Base-by-base conservation (phyloP, 2,888 invertebrate genomes). In the Amphiduros pacificus region DNA sequence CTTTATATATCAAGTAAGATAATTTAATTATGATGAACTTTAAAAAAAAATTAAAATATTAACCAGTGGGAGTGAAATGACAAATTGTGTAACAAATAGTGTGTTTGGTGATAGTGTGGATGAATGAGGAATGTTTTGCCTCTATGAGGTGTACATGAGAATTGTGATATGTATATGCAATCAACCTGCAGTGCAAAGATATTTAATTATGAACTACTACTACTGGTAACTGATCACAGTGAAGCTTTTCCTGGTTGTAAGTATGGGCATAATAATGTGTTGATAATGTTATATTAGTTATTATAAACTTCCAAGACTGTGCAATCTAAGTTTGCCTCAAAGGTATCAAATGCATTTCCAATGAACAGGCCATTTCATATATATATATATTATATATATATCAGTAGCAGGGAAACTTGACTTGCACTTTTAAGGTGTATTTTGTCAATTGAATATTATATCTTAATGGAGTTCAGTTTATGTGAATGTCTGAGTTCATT, bases 81-180 rank as follows among this genome's bases (percentile, higher is more conserved):
- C n/a, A n/a, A n/a, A n/a, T n/a, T n/a, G n/a, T n/a, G n/a, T n/a
- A n/a, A n/a, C n/a, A n/a, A n/a, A n/a, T n/a, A n/a, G n/a, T n/a
- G n/a, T n/a, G n/a, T n/a, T n/a, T n/a, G n/a, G n/a, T n/a, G n/a
- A n/a, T n/a, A n/a, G n/a, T n/a, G n/a, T n/a, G n/a, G n/a, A n/a
- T n/a, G n/a, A n/a, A n/a, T n/a, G n/a, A n/a, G n/a, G n/a, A n/a
- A n/a, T n/a, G n/a, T n/a, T n/a, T n/a, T n/a, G n/a, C n/a, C n/a
- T n/a, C 44, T 20, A 44, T 5, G 44, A 20, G 44, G 44, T 44
- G 44, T 44, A 44, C 44, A 44, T 44, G 44, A 36, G 17, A 22
- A 44, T 44, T 44, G 44, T 44, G 44, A 44, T 44, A 44, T 44
- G 44, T 44, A 44, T 44, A 44, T 44, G 44, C 44, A 44, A 44